Base-by-base conservation (phyloP, 2,888 invertebrate species). In the Chaitophorus viminalis region DNA sequence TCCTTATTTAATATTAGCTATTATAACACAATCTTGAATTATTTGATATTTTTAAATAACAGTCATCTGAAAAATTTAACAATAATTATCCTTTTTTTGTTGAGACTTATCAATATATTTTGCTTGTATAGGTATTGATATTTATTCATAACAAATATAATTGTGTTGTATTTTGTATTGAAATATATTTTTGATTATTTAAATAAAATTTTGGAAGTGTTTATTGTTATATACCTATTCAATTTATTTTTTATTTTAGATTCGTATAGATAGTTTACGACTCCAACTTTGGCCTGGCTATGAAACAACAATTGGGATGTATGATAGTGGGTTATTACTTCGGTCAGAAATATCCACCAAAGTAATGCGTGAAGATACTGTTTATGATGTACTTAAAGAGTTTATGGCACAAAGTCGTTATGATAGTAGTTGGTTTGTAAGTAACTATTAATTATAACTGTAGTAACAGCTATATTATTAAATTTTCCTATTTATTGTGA, bases 281-380 rank as follows among this genome's bases (percentile, higher is more conserved):
- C 90, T 97, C 25, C 94, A 96, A 91, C 91, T 97, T 0, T 96
- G 96, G 96, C 96, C 96, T 0, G 97, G 97, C 0, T 96, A 95
- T 90, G 92, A 94, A 25, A 97, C 97, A 0, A 95, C 96, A 0
- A 96, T 98, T 72, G 93, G 96, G 1, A 96, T 97, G 90, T 95
- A 96, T 90, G 98, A 98, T 90, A 91, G 92, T 0, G 92, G 94
- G 0, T 93, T 98, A 21, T 91, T 98, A 18, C 93, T 98, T 92
- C 95, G 95, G 77, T 93, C 94, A 0, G 97, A 98, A 91, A 94
- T 97, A 0, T 92, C 94, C 0, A 96, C 96, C 91, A 98, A 98
- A 92, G 95, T 97, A 0, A 94, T 98, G 92, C 93, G 97, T 0
- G 93, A 94, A 46, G 95, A 97, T 86, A 96, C 94, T 0, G 93